A percentile compares a stretch with the other conserved stretches of the same genome.
Conservation (phyloP, 2,797 vertebrate genomes). For the Rhinoraja longicauda region DNA sequence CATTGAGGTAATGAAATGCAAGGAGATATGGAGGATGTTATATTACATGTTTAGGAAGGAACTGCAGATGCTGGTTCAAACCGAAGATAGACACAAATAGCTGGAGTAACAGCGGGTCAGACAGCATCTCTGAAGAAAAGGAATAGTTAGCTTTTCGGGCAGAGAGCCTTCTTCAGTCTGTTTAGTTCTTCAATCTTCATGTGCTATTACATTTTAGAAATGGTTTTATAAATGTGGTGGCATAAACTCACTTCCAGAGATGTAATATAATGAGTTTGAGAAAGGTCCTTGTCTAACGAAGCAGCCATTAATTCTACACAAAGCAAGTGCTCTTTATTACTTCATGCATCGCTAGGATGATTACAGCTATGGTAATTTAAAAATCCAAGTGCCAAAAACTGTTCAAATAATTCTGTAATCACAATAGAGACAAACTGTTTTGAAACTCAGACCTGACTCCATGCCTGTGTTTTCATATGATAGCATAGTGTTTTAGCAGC, state of each 20-base stretch:
- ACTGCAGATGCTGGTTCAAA: too few species aligned
- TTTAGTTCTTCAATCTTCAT: too few species aligned
- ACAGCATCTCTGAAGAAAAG: too few species aligned
- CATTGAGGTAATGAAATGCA: neutral
- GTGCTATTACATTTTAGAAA: neutral
- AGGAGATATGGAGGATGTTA: neutral
- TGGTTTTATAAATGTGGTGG: neutral
- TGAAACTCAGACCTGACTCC: neutral
- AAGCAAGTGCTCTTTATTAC: neutral
- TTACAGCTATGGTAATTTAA: neutral
- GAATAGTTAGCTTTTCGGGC: too few species aligned
- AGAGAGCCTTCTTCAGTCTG: too few species aligned
- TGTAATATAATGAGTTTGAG: neutral
- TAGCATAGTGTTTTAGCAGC: neutral
- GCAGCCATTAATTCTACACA: neutral
- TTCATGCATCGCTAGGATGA: neutral
- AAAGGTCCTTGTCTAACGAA: neutral
- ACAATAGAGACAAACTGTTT: neutral
- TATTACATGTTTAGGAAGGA: neutral
- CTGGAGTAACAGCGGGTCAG: too few species aligned
- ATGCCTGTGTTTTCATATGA: neutral
- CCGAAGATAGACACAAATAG: too few species aligned
- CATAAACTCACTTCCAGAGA: neutral
- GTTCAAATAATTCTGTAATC: neutral
- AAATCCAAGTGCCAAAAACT: neutral